Base-by-base conservation (phyloP, 2,888 invertebrate species). In the Odontomyia ornata region DNA sequence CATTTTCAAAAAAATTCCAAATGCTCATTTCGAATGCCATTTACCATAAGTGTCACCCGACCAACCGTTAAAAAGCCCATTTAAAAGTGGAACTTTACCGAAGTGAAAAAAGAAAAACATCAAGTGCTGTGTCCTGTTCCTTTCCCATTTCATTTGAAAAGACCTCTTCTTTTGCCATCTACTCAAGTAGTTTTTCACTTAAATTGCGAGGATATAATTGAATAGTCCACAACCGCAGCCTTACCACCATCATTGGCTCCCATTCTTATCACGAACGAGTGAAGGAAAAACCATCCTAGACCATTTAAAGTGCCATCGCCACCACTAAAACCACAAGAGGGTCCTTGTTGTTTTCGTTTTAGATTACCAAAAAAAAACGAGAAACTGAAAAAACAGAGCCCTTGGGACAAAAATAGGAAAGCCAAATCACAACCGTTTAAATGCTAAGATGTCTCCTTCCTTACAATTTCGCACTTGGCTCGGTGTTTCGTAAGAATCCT, bases 101-200 rank as follows among this genome's bases (percentile, higher is more conserved):
- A 13, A 30, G n/a, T n/a, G n/a, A 36, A 36, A 36, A 36, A 36
- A 36, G 9, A 5, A 36, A 9, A 36, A 36, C 36, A n/a, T 36
- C 36, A 36, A 36, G 36, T 36, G 36, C 36, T 9, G 9, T 3
- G 36, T 18, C 43, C 65, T 30, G 15, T 28, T 69, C 25, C 25
- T 69, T 47, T 69, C 36, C 65, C 18, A 47, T 69, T 69, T 69
- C 69, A 69, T 69, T 69, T 69, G 46, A 69, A 69, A 47, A 69
- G 46, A 69, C 69, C 69, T 15, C 46, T 69, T 43, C 18, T 18
- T 18, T 52, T 18, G 69, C 27, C 23, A 18, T 47, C 47, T 25
- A 25, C 69, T 69, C 69, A 69, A 69, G 69, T 69, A 69, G 69
- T 69, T 69, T 64, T 69, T 46, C 69, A 69, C 69, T 69, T 46